Conservation (phyloP, 2,888 invertebrate species). For the Sepiola atlantica region DNA sequence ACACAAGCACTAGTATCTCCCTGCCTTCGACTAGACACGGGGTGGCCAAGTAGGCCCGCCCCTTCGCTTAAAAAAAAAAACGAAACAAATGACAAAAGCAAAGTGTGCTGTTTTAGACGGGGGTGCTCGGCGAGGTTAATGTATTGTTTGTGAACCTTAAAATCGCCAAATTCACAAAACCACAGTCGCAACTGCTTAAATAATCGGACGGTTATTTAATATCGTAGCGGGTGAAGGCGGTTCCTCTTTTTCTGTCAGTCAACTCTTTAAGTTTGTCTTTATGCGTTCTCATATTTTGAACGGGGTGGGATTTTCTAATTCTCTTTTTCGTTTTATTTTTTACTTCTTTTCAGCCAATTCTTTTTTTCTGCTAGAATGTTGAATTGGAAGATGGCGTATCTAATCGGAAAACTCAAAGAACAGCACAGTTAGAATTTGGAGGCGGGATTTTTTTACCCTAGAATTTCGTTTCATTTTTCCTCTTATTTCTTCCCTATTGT, state of each 20-base stretch:
- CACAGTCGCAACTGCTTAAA: not conserved
- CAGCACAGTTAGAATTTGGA: too few relatives aligned
- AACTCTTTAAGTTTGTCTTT: not conserved
- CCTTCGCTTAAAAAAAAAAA: not conserved
- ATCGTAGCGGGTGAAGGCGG: not conserved
- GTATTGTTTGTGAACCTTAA: slow-evolving; percentile 10
- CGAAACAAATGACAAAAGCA: not conserved
- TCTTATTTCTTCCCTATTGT: not conserved
- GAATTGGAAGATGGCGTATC: too few relatives aligned
- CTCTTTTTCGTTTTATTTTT: too few relatives aligned
- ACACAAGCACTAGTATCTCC: not conserved
- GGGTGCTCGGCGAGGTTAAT: not conserved
- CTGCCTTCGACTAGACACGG: not conserved
- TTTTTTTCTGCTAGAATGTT: too few relatives aligned
- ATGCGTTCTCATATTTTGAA: not conserved
- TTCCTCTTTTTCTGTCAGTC: not conserved
- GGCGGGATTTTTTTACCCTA: not conserved
- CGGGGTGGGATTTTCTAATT: too few relatives aligned
- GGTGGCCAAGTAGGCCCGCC: slow-evolving; percentile 1
- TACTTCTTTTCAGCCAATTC: too few relatives aligned
- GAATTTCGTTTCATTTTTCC: not conserved
- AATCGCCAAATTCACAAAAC: slow-evolving; percentile 32
- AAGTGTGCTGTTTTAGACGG: slow-evolving; percentile 4
- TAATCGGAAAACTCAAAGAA: too few relatives aligned
- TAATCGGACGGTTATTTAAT: slow-evolving; percentile 6